Conservation (phyloP, 2,113 vertebrate species). For the Leiothrix lutea region DNA sequence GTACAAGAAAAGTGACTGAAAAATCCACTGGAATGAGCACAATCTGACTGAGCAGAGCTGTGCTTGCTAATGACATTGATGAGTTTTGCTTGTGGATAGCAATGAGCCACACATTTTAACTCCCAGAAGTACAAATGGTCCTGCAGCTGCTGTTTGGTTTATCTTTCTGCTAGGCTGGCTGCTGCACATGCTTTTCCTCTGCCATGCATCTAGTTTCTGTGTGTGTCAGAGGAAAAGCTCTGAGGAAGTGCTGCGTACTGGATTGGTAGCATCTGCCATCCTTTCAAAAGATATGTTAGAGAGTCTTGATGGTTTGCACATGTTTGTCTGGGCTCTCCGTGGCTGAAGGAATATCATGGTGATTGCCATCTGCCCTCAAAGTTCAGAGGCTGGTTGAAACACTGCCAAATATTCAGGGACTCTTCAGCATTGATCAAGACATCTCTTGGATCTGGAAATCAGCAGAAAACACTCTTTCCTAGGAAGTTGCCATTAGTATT, state of each 20-base stretch:
- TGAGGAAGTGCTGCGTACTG: neutral
- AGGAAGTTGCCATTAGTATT: neutral
- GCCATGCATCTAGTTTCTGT: neutral
- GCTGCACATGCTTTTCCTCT: neutral
- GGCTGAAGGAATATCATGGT: neutral
- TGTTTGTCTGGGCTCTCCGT: neutral
- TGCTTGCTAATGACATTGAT: neutral
- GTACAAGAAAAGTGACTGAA: neutral
- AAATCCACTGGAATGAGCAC: neutral
- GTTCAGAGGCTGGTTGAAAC: neutral
- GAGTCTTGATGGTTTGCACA: neutral
- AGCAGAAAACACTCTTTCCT: neutral
- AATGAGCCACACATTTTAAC: neutral
- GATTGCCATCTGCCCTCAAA: neutral
- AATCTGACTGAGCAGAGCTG: neutral
- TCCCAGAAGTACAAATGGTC: neutral
- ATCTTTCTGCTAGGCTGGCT: neutral
- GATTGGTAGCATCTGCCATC: neutral
- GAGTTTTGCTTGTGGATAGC: conserved; percentile 5
- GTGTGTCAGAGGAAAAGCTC: neutral
- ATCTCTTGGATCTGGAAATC: neutral
- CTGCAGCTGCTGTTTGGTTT: conserved; percentile 3
- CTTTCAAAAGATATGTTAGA: neutral
- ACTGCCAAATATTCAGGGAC: neutral
- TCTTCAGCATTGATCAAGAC: neutral